Percentiles rank a stretch among this genome's conserved stretches.
These are phyloP conservation scores for Alitta virens DNA, from an alignment of 2,888 invertebrate genomes.

Conservation along the genomic window DNA sequence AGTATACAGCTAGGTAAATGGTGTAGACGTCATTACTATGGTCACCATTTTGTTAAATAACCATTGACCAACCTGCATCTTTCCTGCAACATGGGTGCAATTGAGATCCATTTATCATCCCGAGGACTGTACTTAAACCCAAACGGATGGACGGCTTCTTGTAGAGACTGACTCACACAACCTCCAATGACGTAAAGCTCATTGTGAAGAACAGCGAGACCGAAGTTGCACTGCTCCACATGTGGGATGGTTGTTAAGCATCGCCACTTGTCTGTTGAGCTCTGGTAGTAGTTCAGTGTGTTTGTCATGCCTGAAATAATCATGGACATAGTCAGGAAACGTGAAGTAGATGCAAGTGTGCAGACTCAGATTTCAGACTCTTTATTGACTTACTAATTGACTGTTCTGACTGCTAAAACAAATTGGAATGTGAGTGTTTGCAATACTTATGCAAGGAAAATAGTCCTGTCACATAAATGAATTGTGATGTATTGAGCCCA, in stretches of 20 bases:
- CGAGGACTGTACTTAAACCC: conserved; percentile 69
- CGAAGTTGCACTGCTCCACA: conserved; percentile 73
- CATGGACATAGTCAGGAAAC: too few species aligned
- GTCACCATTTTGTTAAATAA: too few species aligned
- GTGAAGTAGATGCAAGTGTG: too few species aligned
- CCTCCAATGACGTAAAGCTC: conserved; percentile 71
- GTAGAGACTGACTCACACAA: conserved; percentile 65
- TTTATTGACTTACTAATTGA: too few species aligned
- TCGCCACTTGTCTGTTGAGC: conserved; percentile 64
- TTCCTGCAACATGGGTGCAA: conserved; percentile 63
- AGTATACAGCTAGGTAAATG: too few species aligned
- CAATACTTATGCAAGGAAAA: too few species aligned
- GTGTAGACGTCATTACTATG: too few species aligned
- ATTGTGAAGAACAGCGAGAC: conserved; percentile 69
- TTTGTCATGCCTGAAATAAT: conserved; percentile 65
- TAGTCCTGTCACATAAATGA: too few species aligned
- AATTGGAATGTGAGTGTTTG: too few species aligned
- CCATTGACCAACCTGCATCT: conserved; percentile 10
- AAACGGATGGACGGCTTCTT: conserved; percentile 72
- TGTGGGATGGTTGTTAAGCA: conserved; percentile 70
- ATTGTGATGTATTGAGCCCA: too few species aligned
- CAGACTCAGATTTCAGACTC: too few species aligned
- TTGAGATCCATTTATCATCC: conserved; percentile 67
- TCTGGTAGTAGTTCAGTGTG: conserved; percentile 67
- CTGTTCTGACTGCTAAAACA: too few species aligned